Evolutionary conservation across 2,113 vertebrate species (phyloP).

Genomic region (Andinoacara biseriatus): DNA sequence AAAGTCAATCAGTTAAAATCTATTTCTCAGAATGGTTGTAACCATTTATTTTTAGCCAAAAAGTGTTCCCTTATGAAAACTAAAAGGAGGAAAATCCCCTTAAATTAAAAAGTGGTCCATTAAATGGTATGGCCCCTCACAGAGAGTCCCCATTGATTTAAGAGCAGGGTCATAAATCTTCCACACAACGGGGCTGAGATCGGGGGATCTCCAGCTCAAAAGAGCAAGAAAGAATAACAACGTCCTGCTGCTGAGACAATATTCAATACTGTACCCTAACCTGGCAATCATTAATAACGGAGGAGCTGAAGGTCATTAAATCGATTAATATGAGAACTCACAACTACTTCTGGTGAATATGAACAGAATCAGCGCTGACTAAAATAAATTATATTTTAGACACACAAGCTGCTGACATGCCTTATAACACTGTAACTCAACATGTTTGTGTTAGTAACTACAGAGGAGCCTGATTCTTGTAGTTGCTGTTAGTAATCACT

Average conservation of each 20-base stretch:
- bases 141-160: conserved; percentile 70
- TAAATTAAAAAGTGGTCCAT: conserved; percentile 68
- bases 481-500: not conserved
- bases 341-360: conserved; percentile 34
- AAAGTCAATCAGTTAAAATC: conserved; percentile 36
- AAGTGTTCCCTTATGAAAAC: conserved; percentile 51
- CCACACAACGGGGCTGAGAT: conserved; percentile 58
- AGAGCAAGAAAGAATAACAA: conserved; percentile 67
- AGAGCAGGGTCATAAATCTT: conserved; percentile 75
- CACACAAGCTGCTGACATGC: not conserved
- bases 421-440: not conserved
- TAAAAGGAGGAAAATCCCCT: conserved; percentile 49
- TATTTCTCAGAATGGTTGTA: conserved; percentile 29
- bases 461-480: not conserved
- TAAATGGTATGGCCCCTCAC: conserved; percentile 59
- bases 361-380: conserved; percentile 30
- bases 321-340: conserved; percentile 54
- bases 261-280: conserved; percentile 60
- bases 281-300: conserved; percentile 69
- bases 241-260: conserved; percentile 47
- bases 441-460: not conserved
- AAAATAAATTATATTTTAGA: conserved; percentile 14
- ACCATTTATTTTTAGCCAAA: conserved; percentile 48
- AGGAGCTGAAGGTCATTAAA: conserved; percentile 55
- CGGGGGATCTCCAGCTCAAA: conserved; percentile 56